Evolutionary conservation across 2,113 vertebrate genomes (phyloP), one percentile per base, ranked within the genome.

Genomic region (Oplegnathus fasciatus): DNA sequence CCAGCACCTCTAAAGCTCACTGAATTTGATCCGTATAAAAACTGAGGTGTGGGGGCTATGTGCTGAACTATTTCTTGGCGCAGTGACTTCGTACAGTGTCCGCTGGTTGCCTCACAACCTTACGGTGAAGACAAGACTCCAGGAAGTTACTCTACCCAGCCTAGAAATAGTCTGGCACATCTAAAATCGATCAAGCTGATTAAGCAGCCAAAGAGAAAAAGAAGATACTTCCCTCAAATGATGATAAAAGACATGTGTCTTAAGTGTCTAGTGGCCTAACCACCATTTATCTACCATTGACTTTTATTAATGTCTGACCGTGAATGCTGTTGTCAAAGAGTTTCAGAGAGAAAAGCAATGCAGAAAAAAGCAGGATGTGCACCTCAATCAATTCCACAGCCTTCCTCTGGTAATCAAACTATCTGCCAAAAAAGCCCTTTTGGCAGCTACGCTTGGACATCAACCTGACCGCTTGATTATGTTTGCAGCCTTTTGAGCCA

Each of bases 381-480:
- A 83, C 86, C 84, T 66, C 85, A 88, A 91, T 94, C 90, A 84
- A 88, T 91, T 85, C 83, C 80, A 71, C 84, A 83, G 85, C 78
- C 50, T 89, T 88, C 55, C 67, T 84, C 60, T 89, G 80, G 74
- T 86, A 85, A 93, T 93, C 86, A 85, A 89, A 84, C 77, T 78
- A 84, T 78, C 72, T 90, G 89, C 88, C 91, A 91, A 89, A 90
- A 93, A 84, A 91, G 80, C 80, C 89, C 76, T 73, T 71, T 83
- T 89, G 90, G 90, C 89, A 92, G 84, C 90, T 64, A 79, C 50
- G 85, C 86, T 71, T 80, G 68, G 82, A 88, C 91, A 89, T 92
- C 91, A 88, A 89, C 86, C 91, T 93, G 89, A 94, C 91, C 91
- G 54, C 83, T 57, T 85, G 85, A 93, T 94, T 92, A 92, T 88